These are phyloP conservation scores for Leuctra nigra DNA, from an alignment of 2,888 invertebrate species.

Conservation along the genomic window DNA sequence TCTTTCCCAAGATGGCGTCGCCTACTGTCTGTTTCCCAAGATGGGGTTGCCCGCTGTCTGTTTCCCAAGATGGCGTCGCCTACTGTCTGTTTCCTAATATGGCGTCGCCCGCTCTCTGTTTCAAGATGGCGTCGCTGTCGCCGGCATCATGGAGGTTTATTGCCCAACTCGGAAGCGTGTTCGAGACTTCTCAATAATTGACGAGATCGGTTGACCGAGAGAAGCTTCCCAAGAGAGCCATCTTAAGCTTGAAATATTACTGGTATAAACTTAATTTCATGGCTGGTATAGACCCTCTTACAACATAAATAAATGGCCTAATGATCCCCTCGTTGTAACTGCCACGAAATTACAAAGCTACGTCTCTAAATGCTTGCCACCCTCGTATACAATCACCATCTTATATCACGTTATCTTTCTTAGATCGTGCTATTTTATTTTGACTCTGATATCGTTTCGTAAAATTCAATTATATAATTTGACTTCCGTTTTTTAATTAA, in stretches of 20 bases:
- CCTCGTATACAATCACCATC: too few species aligned
- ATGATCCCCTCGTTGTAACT: conserved; percentile 10
- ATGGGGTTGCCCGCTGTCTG: too few species aligned
- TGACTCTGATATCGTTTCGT: too few species aligned
- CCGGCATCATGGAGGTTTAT: not conserved
- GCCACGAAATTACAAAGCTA: not conserved
- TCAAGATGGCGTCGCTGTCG: not conserved
- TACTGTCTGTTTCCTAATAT: not conserved
- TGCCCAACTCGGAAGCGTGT: not conserved
- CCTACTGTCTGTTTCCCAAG: too few species aligned
- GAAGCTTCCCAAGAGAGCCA: conserved; percentile 11
- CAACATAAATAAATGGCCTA: conserved; percentile 19
- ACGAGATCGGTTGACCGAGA: conserved; percentile 19
- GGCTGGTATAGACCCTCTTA: not conserved
- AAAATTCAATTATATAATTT: too few species aligned
- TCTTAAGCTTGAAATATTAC: conserved; percentile 18
- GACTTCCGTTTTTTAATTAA: too few species aligned
- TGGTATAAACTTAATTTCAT: conserved; percentile 15
- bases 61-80: too few species aligned
- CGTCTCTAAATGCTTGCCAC: too few species aligned
- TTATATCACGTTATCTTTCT: too few species aligned
- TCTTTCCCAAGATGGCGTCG: too few species aligned
- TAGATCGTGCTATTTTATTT: too few species aligned
- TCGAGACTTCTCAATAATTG: conserved; percentile 19
- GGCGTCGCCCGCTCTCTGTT: not conserved